Percentiles rank a stretch among this genome's conserved stretches.
These are phyloP conservation scores for Zaprionus davidi DNA, from an alignment of 1,140 invertebrate genomes.

Conservation along the genomic window DNA sequence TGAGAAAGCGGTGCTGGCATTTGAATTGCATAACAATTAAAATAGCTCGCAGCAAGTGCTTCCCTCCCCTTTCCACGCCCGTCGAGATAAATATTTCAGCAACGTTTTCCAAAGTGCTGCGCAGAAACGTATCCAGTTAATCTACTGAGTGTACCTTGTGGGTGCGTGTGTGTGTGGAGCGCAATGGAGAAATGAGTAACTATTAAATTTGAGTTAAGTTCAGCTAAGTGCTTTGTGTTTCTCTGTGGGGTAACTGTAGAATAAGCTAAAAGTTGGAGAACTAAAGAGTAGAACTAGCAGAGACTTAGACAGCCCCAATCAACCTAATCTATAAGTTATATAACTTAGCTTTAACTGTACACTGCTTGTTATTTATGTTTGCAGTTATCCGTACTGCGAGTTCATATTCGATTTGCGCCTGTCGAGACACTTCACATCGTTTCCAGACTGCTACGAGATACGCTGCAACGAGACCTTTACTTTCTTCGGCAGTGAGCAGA, in stretches of 20 bases:
- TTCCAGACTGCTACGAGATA: constrained; percentile 80
- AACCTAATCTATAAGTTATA: not conserved
- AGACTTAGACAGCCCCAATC: not conserved
- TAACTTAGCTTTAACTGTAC: not conserved
- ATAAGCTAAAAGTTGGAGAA: not conserved
- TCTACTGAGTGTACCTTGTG: constrained; percentile 13
- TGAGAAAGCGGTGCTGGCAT: constrained; percentile 15
- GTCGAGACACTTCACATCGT: constrained; percentile 76
- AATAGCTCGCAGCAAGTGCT: constrained; percentile 56
- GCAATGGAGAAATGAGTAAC: constrained; percentile 4
- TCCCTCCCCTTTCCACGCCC: constrained; percentile 14
- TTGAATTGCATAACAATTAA: constrained; percentile 78
- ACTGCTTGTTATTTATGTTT: constrained; percentile 23
- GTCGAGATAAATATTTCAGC: constrained; percentile 42
- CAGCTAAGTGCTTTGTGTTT: constrained; percentile 4
- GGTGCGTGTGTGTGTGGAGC: not conserved
- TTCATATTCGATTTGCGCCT: constrained; percentile 83
- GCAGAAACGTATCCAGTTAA: constrained; percentile 4
- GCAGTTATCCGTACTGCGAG: constrained; percentile 78
- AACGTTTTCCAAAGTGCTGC: constrained; percentile 23
- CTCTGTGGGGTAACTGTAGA: not conserved
- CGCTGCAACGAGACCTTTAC: constrained; percentile 82
- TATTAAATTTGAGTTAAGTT: constrained; percentile 11
- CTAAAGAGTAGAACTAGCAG: not conserved
- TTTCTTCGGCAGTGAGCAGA: constrained; percentile 69